Evolutionary conservation across 2,888 invertebrate species (phyloP).

Genomic region (Apodemia mormo): DNA sequence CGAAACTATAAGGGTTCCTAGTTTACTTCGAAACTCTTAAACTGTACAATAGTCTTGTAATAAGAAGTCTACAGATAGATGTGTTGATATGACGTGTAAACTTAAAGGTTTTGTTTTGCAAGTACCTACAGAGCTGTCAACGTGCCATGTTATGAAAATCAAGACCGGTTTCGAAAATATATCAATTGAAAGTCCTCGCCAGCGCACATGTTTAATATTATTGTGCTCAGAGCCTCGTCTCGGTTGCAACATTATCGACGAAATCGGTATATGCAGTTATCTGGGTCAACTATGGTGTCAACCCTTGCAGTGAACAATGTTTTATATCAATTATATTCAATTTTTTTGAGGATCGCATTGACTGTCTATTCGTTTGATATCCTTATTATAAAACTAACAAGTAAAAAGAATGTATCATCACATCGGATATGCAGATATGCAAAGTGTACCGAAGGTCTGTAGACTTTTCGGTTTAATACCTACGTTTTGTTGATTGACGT

Average conservation of each 20-base stretch:
- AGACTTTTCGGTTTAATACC: no score
- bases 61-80: background rate
- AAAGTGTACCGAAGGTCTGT: no score
- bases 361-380: background rate
- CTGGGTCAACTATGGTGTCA: constrained; percentile 13
- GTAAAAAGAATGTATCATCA: no score
- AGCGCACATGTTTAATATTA: constrained; percentile 68
- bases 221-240: constrained; percentile 55
- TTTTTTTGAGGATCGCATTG: no score
- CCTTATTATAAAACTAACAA: background rate
- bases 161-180: constrained; percentile 75
- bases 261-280: constrained; percentile 4
- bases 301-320: background rate
- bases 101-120: constrained; percentile 8
- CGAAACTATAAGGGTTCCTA: no score
- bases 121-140: background rate
- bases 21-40: no score
- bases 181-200: constrained; percentile 73
- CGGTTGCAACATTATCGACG: constrained; percentile 56
- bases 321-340: background rate
- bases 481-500: no score
- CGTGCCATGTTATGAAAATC: constrained; percentile 10
- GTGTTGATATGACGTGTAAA: background rate
- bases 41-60: no score
- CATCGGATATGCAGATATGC: no score